Conservation (phyloP, 2,888 invertebrate species). For the Eristalis intricaria region DNA sequence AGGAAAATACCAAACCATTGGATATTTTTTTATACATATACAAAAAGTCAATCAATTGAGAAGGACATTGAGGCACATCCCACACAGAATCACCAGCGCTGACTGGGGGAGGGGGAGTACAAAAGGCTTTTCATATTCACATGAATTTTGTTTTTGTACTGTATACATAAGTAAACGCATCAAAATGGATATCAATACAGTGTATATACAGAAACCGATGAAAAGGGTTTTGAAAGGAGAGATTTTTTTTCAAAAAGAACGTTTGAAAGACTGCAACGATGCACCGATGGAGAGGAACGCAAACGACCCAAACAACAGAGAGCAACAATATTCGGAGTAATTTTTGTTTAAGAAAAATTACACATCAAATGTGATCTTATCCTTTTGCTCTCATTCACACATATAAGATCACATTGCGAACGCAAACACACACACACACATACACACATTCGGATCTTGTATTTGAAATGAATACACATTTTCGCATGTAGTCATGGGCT, state of each 20-base stretch:
- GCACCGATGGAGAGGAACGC: slow-evolving; percentile 3
- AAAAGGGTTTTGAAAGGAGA: slow-evolving; percentile 22
- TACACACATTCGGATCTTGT: slow-evolving; percentile 21
- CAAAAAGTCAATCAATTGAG: slow-evolving; percentile 27
- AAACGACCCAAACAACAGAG: background rate
- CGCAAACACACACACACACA: too few species aligned
- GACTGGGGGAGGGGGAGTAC: slow-evolving; percentile 67
- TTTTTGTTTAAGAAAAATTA: slow-evolving; percentile 25
- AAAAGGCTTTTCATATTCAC: slow-evolving; percentile 70
- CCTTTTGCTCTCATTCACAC: slow-evolving; percentile 6
- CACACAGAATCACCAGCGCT: slow-evolving; percentile 47
- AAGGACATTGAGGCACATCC: slow-evolving; percentile 34
- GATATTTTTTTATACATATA: background rate
- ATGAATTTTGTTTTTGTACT: slow-evolving; percentile 55
- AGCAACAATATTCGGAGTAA: background rate
- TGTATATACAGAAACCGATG: slow-evolving; percentile 48
- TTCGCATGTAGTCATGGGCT: slow-evolving; percentile 52
- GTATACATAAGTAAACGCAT: slow-evolving; percentile 51
- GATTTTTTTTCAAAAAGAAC: slow-evolving; percentile 19
- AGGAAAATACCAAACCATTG: background rate
- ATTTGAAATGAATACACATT: slow-evolving; percentile 55
- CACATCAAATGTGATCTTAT: background rate
- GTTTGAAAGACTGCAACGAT: slow-evolving; percentile 36
- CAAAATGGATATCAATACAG: slow-evolving; percentile 47
- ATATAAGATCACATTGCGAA: slow-evolving; percentile 14